Conservation (phyloP, 2,113 vertebrate genomes). For the Pheucticus melanocephalus region DNA sequence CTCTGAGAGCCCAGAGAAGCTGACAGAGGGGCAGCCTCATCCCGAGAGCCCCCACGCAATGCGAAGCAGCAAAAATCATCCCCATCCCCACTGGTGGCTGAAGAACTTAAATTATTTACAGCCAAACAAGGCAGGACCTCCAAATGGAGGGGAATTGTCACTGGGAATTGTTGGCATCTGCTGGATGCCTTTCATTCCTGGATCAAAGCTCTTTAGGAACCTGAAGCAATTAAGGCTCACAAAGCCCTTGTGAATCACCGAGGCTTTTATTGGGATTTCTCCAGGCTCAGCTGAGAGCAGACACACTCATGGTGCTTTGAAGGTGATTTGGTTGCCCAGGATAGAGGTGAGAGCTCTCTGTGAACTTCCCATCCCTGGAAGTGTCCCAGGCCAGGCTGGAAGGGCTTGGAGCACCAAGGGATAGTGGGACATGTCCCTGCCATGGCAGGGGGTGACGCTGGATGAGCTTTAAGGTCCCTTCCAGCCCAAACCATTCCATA, state of each 20-base stretch:
- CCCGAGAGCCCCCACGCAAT: background rate
- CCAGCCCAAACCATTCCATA: background rate
- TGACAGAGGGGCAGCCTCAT: background rate
- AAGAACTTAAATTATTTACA: background rate
- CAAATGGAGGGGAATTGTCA: background rate
- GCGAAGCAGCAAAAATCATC: background rate
- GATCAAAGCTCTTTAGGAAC: background rate
- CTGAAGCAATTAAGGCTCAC: background rate
- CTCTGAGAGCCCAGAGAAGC: background rate
- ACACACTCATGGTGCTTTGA: background rate
- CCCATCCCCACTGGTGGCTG: fast-evolving
- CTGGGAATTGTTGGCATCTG: background rate
- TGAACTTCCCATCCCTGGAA: background rate
- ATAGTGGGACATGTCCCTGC: background rate
- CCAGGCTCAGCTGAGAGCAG: background rate
- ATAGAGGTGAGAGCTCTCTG: background rate
- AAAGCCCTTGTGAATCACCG: fast-evolving
- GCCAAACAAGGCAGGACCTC: background rate
- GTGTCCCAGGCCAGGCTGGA: background rate
- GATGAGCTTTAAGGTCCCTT: background rate
- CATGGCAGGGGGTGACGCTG: background rate
- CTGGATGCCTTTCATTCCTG: background rate
- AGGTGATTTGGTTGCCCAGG: background rate
- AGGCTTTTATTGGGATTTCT: background rate
- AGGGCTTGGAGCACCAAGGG: background rate